Evolutionary conservation across 2,797 vertebrate species (phyloP).

Genomic region (Hylomyscus alleni): DNA sequence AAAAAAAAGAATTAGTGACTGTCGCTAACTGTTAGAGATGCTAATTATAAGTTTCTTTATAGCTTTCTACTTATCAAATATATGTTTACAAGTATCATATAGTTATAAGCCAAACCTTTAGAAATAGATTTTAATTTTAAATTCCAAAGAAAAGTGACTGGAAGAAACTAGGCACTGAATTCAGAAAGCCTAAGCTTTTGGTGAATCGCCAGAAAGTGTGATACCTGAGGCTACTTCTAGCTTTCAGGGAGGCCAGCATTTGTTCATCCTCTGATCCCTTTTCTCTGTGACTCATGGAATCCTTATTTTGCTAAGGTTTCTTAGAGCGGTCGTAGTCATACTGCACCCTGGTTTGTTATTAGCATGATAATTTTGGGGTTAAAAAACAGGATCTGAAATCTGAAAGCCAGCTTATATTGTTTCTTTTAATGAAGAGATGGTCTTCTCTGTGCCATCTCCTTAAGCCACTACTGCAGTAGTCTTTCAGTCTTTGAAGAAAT

Average conservation of each 20-base stretch:
- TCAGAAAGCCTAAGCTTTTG: conserved; percentile 8
- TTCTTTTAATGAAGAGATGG: not conserved
- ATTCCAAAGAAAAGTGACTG: not conserved
- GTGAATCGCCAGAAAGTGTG: not conserved
- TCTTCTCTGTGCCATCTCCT: not conserved
- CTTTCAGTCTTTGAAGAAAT: not conserved
- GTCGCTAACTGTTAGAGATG: conserved; percentile 40
- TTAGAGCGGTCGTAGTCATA: not conserved
- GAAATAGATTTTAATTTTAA: conserved; percentile 34
- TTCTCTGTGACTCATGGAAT: not conserved
- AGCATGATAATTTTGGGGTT: not conserved
- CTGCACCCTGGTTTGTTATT: not conserved
- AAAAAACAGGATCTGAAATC: conserved; percentile 30
- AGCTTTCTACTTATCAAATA: conserved; percentile 48
- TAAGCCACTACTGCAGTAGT: not conserved
- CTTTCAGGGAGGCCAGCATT: not conserved
- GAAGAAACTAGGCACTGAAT: conserved; percentile 22
- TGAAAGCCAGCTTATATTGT: not conserved
- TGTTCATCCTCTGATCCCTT: not conserved
- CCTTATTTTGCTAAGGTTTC: not conserved
- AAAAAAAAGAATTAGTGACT: conserved; percentile 60
- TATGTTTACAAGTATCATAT: conserved; percentile 36
- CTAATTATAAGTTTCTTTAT: conserved; percentile 45
- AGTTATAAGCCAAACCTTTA: conserved; percentile 36
- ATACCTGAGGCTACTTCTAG: not conserved